These are phyloP conservation scores for Pituophis catenifer DNA, from an alignment of 2,113 vertebrate genomes.

Conservation along the genomic window DNA sequence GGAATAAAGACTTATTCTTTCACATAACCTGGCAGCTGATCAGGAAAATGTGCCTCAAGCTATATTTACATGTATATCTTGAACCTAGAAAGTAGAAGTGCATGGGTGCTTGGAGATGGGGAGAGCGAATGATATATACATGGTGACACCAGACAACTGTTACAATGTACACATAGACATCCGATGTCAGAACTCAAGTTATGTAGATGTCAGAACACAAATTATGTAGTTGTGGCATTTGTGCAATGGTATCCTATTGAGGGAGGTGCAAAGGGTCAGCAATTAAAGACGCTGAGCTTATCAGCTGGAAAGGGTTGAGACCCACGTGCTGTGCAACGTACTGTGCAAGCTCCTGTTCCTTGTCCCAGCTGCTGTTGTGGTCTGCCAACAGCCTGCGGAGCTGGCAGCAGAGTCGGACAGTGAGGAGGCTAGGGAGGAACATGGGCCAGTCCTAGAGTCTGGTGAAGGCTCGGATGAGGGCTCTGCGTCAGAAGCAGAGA, in stretches of 20 bases:
- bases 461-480: no score
- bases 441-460: no score
- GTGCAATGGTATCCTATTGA: neutral
- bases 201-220: neutral
- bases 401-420: no score
- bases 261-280: no score
- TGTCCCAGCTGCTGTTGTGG: neutral
- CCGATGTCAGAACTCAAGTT: neutral
- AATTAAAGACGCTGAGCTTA: neutral
- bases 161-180: neutral
- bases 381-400: no score
- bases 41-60: neutral
- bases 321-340: neutral
- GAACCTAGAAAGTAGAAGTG: neutral
- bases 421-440: no score
- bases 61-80: neutral
- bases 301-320: neutral
- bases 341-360: neutral
- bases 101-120: neutral
- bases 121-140: neutral
- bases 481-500: no score
- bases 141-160: neutral
- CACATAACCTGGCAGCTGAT: neutral
- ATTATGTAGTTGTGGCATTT: neutral
- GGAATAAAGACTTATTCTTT: neutral